phyloP scores from a whole-genome alignment of 2,888 invertebrate species.

The Amphipoea oculea region DNA sequence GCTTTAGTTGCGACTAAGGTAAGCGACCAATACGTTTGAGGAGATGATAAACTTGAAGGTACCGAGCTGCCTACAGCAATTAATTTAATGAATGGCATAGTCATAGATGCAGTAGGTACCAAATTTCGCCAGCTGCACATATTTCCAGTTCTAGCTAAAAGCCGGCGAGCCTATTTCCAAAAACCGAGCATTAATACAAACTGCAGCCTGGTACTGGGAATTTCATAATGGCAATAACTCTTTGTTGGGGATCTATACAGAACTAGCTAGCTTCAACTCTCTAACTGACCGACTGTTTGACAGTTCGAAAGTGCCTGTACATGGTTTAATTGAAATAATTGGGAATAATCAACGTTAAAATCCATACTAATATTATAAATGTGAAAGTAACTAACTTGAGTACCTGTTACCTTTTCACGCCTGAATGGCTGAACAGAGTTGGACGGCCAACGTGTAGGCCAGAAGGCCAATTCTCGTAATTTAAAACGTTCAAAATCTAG shows the following conservation, averaged over 20 bases:
- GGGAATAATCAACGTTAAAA: not conserved
- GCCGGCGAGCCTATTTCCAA: not conserved
- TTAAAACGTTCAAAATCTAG: no score
- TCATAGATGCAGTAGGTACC: no score
- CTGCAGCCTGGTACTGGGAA: not conserved
- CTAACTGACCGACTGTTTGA: not conserved
- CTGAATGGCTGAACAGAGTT: not conserved
- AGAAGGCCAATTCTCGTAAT: no score
- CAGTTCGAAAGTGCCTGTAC: not conserved
- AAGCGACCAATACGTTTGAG: not conserved
- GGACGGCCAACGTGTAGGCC: not conserved
- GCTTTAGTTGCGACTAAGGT: conserved; percentile 24
- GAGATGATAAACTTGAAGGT: not conserved
- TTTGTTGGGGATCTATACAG: not conserved
- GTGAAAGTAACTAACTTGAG: not conserved
- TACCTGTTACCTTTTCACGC: not conserved
- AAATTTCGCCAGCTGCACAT: not conserved
- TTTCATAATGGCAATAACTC: no score
- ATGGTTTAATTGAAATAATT: not conserved
- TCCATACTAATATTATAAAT: not conserved
- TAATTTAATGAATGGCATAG: not conserved
- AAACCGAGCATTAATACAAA: not conserved
- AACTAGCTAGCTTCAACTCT: not conserved
- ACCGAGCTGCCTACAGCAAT: not conserved
- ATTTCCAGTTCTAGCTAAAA: no score